Evolutionary conservation across 2,113 vertebrate species (phyloP).

Genomic region (Actenoides hombroni): DNA sequence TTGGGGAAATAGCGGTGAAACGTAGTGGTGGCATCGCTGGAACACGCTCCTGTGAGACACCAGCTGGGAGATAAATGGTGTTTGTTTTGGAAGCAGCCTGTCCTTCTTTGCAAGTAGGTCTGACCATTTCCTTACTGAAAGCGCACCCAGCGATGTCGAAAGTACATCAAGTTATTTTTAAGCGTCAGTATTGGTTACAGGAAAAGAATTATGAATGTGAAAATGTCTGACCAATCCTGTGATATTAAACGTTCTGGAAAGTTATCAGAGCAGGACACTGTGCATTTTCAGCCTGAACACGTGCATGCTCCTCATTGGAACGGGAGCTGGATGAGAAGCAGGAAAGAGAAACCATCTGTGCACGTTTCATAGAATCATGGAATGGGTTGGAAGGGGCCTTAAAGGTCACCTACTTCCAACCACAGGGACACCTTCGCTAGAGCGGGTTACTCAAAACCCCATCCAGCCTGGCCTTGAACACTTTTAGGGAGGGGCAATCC

Average conservation of each 20-base stretch:
- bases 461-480: background rate
- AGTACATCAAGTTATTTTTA: background rate
- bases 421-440: background rate
- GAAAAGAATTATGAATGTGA: background rate
- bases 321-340: background rate
- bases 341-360: background rate
- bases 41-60: rapidly evolving
- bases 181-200: background rate
- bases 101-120: background rate
- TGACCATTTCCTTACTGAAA: background rate
- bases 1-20: background rate
- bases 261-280: background rate
- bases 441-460: background rate
- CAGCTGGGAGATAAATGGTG: background rate
- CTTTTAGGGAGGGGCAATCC: background rate
- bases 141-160: background rate
- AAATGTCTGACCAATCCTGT: background rate
- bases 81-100: background rate
- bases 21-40: rapidly evolving
- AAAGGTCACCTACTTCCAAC: background rate
- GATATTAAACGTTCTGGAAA: background rate
- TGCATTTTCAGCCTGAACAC: background rate
- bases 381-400: background rate
- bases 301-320: background rate
- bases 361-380: background rate